Evolutionary conservation across 2,113 vertebrate genomes (phyloP).

Genomic region (Gila orcuttii): DNA sequence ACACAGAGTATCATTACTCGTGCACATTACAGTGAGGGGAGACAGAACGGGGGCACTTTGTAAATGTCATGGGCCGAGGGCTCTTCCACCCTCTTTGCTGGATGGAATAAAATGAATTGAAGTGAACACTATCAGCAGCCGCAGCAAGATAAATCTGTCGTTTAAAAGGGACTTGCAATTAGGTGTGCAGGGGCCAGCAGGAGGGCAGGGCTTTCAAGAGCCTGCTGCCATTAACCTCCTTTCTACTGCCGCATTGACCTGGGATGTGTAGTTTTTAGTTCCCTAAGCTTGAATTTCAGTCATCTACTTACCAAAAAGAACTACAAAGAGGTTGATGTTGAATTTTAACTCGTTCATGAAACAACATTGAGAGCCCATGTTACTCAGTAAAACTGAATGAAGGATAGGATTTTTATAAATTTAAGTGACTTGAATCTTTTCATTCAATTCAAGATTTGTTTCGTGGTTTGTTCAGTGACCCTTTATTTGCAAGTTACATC

Average conservation of each 20-base stretch:
- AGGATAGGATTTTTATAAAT: neutral
- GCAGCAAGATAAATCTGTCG: constrained; percentile 66
- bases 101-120: constrained; percentile 64
- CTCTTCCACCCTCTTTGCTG: constrained; percentile 47
- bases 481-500: neutral
- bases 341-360: neutral
- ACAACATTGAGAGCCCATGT: neutral
- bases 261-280: constrained; percentile 51
- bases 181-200: constrained; percentile 55
- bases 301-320: neutral
- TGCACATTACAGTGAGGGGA: constrained; percentile 54
- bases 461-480: neutral
- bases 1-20: constrained; percentile 60
- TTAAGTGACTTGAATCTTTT: neutral
- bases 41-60: constrained; percentile 66
- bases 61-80: constrained; percentile 63
- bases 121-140: constrained; percentile 62
- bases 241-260: constrained; percentile 25
- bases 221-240: constrained; percentile 48
- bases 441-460: neutral
- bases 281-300: neutral
- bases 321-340: constrained; percentile 21
- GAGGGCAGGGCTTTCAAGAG: constrained; percentile 52
- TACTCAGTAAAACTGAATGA: neutral
- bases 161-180: constrained; percentile 65